Base-by-base conservation (phyloP, 1,140 invertebrate species). In the Onthophagus taurus region DNA sequence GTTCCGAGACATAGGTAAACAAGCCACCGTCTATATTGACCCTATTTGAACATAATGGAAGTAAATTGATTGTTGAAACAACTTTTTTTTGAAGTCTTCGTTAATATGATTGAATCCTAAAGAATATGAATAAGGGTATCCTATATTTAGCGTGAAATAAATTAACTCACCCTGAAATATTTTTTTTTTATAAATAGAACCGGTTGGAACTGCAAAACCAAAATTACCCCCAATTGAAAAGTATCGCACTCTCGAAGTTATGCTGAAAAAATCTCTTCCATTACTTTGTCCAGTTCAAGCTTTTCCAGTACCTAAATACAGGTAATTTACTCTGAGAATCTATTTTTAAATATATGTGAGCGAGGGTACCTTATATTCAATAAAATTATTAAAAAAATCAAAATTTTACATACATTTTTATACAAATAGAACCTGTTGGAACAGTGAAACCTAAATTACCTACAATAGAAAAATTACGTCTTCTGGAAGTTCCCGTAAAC, bases 351-450 rank as follows among this genome's bases (percentile, higher is more conserved):
- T n/a, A n/a, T n/a, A n/a, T n/a, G n/a, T n/a, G n/a, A n/a, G n/a
- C n/a, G n/a, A n/a, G n/a, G n/a, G n/a, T n/a, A n/a, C n/a, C n/a
- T n/a, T n/a, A n/a, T n/a, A n/a, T n/a, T n/a, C n/a, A n/a, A n/a
- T n/a, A n/a, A n/a, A n/a, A n/a, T n/a, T n/a, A n/a, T n/a, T n/a
- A n/a, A n/a, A n/a, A n/a, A n/a, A n/a, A n/a, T n/a, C n/a, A n/a
- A n/a, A n/a, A n/a, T n/a, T n/a, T n/a, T n/a, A n/a, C n/a, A n/a
- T n/a, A n/a, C n/a, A n/a, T n/a, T n/a, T n/a, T n/a, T n/a, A n/a
- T n/a, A n/a, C n/a, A n/a, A n/a, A n/a, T 67, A 77, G 75, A 77
- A 63, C 75, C 75, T 11, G 65, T 77, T 43, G 74, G 74, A 45
- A 67, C 65, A 57, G 71, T 71, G 56, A 69, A 70, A 44, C 76